Base-by-base conservation (phyloP, 2,888 invertebrate genomes). In the Girardia tigrina region DNA sequence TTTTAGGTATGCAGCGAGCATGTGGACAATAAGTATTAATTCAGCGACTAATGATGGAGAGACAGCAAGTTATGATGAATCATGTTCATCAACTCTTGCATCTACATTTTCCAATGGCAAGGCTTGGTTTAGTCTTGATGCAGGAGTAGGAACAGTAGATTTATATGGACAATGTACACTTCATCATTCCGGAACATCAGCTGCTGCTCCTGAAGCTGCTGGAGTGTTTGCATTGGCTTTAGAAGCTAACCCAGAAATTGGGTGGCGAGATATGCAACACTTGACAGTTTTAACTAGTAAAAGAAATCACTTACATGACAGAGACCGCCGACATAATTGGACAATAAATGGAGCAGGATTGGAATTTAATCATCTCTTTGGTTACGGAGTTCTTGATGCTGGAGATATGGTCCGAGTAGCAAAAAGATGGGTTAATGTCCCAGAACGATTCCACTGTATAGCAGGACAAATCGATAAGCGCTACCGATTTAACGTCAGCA, bases 11-110 rank as follows among this genome's bases (percentile, higher is more conserved):
- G 97, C 98, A 0, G 98, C 97, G 42, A 92, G 92, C 81, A 98
- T 98, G 98, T 98, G 98, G 98, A 98, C 98, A 23, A 90, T 98
- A 75, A 95, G 94, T 80, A 98, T 98, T 84, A 98, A 98, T 86
- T 95, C 95, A 79, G 98, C 98, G 78, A 98, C 98, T 82, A 98
- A 98, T 86, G 95, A 97, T 84, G 98, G 98, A 0, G 94, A 97
- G 84, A 98, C 98, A 83, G 98, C 98, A 0, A 95, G 97, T 85
- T 98, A 98, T 85, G 98, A 98, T 82, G 98, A 98, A 85, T 94
- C 94, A 79, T 98, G 98, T 84, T 95, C 95, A 23, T 97, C 97
- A 20, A 98, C 98, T 0, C 86, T 98, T 70, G 97, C 98, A 0
- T 94, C 94, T 76, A 98, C 98, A 0, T 98, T 98, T 87, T 95